Conservation (phyloP, 2,113 vertebrate genomes). For the Narcine bancroftii region DNA sequence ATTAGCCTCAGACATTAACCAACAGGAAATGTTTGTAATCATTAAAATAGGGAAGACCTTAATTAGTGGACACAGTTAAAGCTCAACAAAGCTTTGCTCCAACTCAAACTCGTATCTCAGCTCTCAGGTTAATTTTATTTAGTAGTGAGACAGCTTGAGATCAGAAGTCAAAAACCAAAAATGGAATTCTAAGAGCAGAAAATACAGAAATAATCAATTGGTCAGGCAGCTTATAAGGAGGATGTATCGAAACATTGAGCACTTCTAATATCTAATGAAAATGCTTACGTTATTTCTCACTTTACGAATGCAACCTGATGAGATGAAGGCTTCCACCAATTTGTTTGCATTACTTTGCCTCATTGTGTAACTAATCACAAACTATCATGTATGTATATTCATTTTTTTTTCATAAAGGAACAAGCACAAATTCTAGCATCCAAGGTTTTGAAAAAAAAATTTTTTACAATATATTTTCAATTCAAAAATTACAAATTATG, state of each 20-base stretch:
- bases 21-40: not conserved
- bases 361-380: not conserved
- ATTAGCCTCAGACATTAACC: not conserved
- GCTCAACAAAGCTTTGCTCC: not conserved
- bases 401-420: not conserved
- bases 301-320: too few species aligned
- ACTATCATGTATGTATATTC: not conserved
- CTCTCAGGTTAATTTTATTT: not conserved
- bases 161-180: too few species aligned
- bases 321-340: too few species aligned
- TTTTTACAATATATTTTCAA: not conserved
- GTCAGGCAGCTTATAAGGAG: too few species aligned
- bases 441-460: not conserved
- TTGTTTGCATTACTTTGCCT: too few species aligned
- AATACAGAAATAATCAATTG: too few species aligned
- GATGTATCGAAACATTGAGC: too few species aligned
- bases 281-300: too few species aligned
- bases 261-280: too few species aligned
- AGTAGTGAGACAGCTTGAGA: not conserved
- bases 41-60: not conserved
- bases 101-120: not conserved
- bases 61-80: not conserved
- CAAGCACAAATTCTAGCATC: not conserved
- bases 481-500: too few species aligned
- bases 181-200: too few species aligned